A percentile compares a stretch with the other conserved stretches of the same genome.
Conservation (phyloP, 2,113 vertebrate genomes). For the Alaudala cheleensis region DNA sequence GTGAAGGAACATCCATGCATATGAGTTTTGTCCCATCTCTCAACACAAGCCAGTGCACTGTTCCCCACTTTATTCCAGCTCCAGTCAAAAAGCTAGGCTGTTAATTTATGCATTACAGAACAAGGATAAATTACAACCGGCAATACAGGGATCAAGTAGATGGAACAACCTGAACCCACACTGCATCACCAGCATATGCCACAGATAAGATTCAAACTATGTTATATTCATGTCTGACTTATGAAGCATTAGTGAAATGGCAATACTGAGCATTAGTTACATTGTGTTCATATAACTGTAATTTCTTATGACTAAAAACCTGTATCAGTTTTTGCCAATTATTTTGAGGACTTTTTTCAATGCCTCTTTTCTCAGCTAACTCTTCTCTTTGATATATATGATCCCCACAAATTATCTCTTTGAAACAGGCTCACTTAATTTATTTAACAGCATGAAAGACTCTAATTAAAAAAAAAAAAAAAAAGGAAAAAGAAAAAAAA, state of each 20-base stretch:
- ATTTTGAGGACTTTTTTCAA: not conserved
- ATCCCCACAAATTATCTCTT: not conserved
- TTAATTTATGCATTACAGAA: not conserved
- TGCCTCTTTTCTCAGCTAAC: not conserved
- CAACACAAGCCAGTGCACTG: not conserved
- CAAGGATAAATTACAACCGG: not conserved
- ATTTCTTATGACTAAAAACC: conserved; percentile 21
- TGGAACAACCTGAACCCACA: not conserved
- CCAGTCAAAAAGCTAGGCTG: not conserved
- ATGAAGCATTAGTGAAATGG: not conserved
- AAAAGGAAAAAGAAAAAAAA: not conserved
- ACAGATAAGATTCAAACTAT: not conserved
- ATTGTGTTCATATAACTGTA: not conserved
- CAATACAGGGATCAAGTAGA: not conserved
- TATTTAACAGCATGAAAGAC: conserved; percentile 31
- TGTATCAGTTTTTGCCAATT: not conserved
- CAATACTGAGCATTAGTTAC: not conserved
- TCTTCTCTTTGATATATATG: not conserved
- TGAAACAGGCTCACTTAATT: conserved; percentile 10
- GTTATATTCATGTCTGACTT: not conserved
- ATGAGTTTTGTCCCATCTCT: not conserved
- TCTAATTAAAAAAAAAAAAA: not conserved
- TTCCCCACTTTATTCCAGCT: not conserved
- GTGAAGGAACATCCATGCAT: not conserved
- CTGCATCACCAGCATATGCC: rapidly evolving